These are phyloP conservation scores for Catharus ustulatus DNA, from an alignment of 2,797 vertebrate genomes.

Conservation along the genomic window DNA sequence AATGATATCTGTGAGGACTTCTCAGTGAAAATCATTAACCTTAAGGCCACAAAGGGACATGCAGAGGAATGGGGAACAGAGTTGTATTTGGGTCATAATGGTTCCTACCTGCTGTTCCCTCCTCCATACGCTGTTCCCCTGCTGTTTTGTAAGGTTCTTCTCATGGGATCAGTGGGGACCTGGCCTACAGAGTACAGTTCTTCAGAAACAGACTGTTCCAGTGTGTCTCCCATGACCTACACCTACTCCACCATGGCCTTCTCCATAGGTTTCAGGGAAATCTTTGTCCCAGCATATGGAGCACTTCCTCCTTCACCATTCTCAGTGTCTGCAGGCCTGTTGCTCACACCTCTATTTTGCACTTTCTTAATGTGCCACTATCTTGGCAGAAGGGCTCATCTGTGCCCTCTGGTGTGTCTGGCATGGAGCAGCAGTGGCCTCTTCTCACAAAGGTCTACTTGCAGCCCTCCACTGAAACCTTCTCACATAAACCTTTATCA, in stretches of 20 bases:
- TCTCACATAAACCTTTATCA: not conserved
- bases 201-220: not conserved
- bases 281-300: not conserved
- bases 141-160: accelerated
- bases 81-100: accelerated
- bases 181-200: not conserved
- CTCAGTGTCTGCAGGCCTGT: accelerated
- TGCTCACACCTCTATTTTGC: not conserved
- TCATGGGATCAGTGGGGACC: accelerated
- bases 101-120: not conserved
- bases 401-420: not conserved
- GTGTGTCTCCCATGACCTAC: not conserved
- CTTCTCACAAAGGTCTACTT: not conserved
- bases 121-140: not conserved
- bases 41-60: not conserved
- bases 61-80: not conserved
- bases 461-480: not conserved
- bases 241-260: not conserved
- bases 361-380: not conserved
- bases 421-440: not conserved
- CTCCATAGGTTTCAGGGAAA: not conserved
- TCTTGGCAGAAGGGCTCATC: not conserved
- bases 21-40: not conserved
- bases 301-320: not conserved
- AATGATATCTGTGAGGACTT: not conserved